Conservation (phyloP, 2,888 invertebrate genomes). For the Sympetrum striolatum region DNA sequence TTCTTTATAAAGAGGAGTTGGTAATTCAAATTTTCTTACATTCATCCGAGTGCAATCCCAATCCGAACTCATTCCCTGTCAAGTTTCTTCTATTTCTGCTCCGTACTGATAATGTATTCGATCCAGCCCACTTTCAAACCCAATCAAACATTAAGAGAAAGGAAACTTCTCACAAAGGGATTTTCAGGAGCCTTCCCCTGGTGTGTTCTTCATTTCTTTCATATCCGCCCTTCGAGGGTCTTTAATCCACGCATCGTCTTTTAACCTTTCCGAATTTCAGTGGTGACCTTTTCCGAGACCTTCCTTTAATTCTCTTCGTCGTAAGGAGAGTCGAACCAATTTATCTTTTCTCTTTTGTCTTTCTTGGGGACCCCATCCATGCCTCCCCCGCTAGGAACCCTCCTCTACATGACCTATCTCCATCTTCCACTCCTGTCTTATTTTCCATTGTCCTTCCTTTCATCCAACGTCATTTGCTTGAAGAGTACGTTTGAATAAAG, state of each 20-base stretch:
- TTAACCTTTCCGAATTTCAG: not conserved
- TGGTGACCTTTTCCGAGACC: not conserved
- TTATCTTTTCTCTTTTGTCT: not conserved
- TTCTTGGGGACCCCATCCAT: not conserved
- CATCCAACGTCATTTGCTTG: too few relatives aligned
- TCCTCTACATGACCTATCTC: not conserved
- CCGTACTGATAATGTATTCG: not conserved
- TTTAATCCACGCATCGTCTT: not conserved
- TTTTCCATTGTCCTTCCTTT: too few relatives aligned
- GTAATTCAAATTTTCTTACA: too few relatives aligned
- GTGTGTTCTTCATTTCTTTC: not conserved
- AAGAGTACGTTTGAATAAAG: too few relatives aligned
- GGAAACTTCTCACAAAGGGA: not conserved
- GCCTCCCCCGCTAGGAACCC: not conserved
- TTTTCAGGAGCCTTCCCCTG: not conserved
- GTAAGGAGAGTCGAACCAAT: not conserved
- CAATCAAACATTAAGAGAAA: not conserved
- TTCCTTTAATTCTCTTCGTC: not conserved
- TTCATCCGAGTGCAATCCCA: too few relatives aligned
- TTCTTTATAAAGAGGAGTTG: too few relatives aligned
- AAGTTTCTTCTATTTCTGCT: too few relatives aligned
- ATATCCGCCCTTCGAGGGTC: not conserved
- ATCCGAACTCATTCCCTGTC: too few relatives aligned
- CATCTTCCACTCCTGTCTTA: too few relatives aligned
- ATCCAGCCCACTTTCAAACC: not conserved